Conservation (phyloP, 2,797 vertebrate genomes). For the Cercopithecus diana region DNA sequence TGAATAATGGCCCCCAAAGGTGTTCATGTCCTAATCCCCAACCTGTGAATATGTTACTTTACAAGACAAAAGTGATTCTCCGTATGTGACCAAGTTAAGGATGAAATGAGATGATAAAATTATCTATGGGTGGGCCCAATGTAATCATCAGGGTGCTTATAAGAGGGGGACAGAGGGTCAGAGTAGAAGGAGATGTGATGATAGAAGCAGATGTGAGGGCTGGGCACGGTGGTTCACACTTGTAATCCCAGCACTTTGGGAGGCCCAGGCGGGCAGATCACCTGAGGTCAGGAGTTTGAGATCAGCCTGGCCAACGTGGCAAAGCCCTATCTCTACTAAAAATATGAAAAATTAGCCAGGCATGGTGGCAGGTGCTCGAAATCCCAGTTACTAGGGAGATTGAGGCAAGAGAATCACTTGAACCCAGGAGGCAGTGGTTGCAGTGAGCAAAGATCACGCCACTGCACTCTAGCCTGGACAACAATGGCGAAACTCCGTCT, state of each 20-base stretch:
- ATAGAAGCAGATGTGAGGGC: neutral
- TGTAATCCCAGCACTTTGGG: neutral
- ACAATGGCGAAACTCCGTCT: fast-evolving
- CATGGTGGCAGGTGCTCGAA: neutral
- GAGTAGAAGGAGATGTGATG: neutral
- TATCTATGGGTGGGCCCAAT: neutral
- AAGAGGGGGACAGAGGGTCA: neutral
- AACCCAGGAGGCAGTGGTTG: neutral
- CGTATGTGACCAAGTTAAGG: neutral
- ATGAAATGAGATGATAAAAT: neutral
- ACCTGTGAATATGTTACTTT: neutral
- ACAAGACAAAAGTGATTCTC: neutral
- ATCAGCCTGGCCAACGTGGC: neutral
- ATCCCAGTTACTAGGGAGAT: neutral
- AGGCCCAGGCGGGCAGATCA: neutral
- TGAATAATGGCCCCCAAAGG: neutral
- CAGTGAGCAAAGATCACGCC: neutral
- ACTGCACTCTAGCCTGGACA: neutral
- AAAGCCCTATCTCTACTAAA: neutral
- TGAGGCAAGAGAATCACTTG: neutral
- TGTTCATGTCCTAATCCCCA: neutral
- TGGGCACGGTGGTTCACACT: neutral
- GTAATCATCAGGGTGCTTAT: neutral
- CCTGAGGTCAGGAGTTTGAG: neutral
- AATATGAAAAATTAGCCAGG: neutral